Base-by-base conservation (phyloP, 2,888 invertebrate genomes). In the Phaedon cochleariae region DNA sequence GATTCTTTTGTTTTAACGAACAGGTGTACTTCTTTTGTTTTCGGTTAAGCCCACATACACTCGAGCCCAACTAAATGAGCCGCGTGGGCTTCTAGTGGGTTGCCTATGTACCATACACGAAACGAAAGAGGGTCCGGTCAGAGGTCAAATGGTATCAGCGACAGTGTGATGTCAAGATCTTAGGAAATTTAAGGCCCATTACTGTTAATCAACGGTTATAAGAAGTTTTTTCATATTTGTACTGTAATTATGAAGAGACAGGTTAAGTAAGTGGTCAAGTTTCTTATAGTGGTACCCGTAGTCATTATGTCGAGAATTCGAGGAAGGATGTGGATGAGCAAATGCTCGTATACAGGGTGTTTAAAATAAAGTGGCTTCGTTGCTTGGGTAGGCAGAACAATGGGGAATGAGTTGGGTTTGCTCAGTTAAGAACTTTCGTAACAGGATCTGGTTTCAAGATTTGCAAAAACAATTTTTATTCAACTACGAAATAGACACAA, bases 261-360 rank as follows among this genome's bases (percentile, higher is more conserved):
- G 57, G 57, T 57, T 57, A 57, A 57, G 57, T 57, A 57, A 46
- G 26, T 46, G 57, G 57, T 57, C 57, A 57, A 57, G 45, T 57
- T 46, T 22, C 41, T 46, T 26, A 45, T 57, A 12, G 57, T 57
- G 55, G 41, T 41, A 41, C 37, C 26, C 6, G 18, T 55, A 37
- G 22, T 45, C 46, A 45, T 46, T 41, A n/a, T n/a, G n/a, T n/a
- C n/a, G n/a, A n/a, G n/a, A n/a, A n/a, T n/a, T n/a, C n/a, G n/a
- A n/a, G n/a, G n/a, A n/a, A n/a, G n/a, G n/a, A n/a, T n/a, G n/a
- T n/a, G n/a, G n/a, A n/a, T n/a, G n/a, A n/a, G n/a, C n/a, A n/a
- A n/a, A n/a, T n/a, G n/a, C n/a, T n/a, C n/a, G n/a, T n/a, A n/a
- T n/a, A n/a, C n/a, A n/a, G n/a, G n/a, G n/a, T n/a, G n/a, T n/a